Conservation (phyloP, 1,140 invertebrate genomes). For the Danaus melanippus region DNA sequence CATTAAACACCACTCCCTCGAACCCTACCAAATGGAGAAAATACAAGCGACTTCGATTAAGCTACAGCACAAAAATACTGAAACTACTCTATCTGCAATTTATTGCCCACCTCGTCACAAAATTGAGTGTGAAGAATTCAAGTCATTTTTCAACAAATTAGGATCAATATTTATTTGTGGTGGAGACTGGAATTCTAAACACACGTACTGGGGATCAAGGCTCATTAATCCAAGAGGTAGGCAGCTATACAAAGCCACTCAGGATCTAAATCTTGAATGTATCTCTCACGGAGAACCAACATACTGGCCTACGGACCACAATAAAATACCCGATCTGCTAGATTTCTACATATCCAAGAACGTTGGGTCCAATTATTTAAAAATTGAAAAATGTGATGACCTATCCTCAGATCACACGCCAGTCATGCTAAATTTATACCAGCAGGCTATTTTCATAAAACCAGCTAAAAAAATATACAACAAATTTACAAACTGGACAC, state of each 20-base stretch:
- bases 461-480: too few species aligned
- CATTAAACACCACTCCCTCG: constrained; percentile 15
- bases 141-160: constrained; percentile 11
- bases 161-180: constrained; percentile 20
- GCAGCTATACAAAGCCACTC: constrained; percentile 33
- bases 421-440: constrained; percentile 6
- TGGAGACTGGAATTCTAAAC: constrained; percentile 63
- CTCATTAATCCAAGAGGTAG: constrained; percentile 18
- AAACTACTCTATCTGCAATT: constrained; percentile 13
- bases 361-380: constrained; percentile 16
- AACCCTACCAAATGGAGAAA: constrained; percentile 9
- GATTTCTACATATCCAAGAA: constrained; percentile 48
- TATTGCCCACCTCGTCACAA: constrained; percentile 27
- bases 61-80: constrained; percentile 2
- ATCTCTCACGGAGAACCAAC: constrained; percentile 46
- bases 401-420: constrained; percentile 18
- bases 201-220: constrained; percentile 51
- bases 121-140: constrained; percentile 9
- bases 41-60: constrained; percentile 17
- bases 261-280: too few species aligned
- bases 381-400: constrained; percentile 17
- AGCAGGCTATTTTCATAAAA: too few species aligned
- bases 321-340: constrained; percentile 46
- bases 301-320: constrained; percentile 49
- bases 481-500: too few species aligned